phyloP scores from a whole-genome alignment of 1,140 invertebrate species.

The Berghia stephanieae region DNA sequence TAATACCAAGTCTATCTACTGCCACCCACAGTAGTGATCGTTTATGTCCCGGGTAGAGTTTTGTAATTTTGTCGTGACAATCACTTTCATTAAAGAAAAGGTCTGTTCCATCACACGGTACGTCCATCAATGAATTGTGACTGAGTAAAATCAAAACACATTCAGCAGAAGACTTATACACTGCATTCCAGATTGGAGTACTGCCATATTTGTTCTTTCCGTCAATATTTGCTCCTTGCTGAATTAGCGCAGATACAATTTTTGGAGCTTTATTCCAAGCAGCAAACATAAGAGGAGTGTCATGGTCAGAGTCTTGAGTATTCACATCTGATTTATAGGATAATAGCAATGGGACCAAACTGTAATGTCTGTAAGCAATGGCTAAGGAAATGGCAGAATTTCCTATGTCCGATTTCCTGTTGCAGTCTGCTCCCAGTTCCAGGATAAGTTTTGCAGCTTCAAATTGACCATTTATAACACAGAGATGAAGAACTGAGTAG shows the following conservation, averaged over 20 bases:
- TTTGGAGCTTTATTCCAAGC: neutral
- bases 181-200: neutral
- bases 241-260: neutral
- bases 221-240: neutral
- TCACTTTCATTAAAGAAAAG: neutral
- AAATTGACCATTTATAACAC: neutral
- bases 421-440: neutral
- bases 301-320: neutral
- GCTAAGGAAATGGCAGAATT: neutral
- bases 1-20: neutral
- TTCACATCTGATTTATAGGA: neutral
- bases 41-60: neutral
- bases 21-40: neutral
- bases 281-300: conserved; percentile 8
- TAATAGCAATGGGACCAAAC: neutral
- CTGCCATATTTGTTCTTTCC: neutral
- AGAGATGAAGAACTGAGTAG: neutral
- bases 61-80: neutral
- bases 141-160: neutral
- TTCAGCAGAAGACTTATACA: neutral
- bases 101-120: neutral
- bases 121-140: neutral
- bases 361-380: neutral
- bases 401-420: neutral
- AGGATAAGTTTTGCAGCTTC: neutral